phyloP scores from a whole-genome alignment of 35 echinoderm and acorn worm species.

The Ptychodera flava region DNA sequence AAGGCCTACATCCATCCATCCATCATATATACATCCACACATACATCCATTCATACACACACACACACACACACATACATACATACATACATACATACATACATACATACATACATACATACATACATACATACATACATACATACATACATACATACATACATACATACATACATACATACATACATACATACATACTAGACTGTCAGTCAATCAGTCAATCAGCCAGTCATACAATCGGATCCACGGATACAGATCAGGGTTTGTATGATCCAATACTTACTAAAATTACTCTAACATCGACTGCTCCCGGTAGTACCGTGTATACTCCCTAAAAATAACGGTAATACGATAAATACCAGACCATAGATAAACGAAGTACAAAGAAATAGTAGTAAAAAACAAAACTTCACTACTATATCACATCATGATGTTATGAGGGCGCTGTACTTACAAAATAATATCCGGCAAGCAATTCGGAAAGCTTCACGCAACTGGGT shows the following conservation, averaged over 20 bases:
- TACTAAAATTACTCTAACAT: conserved; percentile 78
- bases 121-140: not conserved
- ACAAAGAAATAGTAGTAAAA: not conserved
- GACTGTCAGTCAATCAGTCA: not conserved
- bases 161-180: not conserved
- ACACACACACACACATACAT: not conserved
- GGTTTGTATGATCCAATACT: conserved; percentile 21
- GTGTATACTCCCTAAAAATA: conserved; percentile 57
- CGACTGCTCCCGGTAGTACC: conserved; percentile 46
- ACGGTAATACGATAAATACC: no score
- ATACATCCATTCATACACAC: not conserved
- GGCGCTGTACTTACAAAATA: conserved; percentile 72
- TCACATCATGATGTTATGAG: not conserved
- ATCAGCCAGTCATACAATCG: not conserved
- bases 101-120: not conserved
- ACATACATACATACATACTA: not conserved
- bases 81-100: not conserved
- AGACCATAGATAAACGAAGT: conserved; percentile 19
- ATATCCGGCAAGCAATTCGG: conserved; percentile 71
- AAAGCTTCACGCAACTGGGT: conserved; percentile 70
- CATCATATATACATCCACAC: not conserved
- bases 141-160: not conserved
- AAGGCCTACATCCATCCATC: no score
- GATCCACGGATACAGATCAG: not conserved
- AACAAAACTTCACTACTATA: not conserved